Percentiles rank a stretch among this genome's conserved stretches.
These are phyloP conservation scores for Arenaria interpres DNA, from an alignment of 2,113 vertebrate species.

Conservation along the genomic window DNA sequence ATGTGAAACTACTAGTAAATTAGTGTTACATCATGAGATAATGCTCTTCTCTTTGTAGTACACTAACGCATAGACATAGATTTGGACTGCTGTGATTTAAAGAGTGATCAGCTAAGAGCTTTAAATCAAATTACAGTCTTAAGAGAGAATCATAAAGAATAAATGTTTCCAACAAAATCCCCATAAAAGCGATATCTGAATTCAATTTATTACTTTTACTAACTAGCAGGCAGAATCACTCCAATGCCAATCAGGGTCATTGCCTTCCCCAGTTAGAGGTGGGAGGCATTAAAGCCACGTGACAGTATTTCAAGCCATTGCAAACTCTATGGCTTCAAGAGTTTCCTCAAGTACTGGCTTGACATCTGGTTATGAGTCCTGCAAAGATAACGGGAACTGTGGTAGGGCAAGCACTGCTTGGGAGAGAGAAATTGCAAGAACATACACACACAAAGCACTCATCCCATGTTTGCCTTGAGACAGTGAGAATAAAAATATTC, in stretches of 20 bases:
- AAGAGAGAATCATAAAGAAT: not conserved
- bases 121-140: not conserved
- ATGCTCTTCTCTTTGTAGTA: not conserved
- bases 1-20: not conserved
- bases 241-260: not conserved
- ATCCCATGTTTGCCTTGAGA: not conserved
- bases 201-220: not conserved
- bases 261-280: not conserved
- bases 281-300: not conserved
- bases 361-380: not conserved
- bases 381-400: not conserved
- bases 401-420: not conserved
- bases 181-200: not conserved
- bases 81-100: not conserved
- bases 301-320: not conserved
- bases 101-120: not conserved
- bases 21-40: not conserved
- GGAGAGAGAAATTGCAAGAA: not conserved
- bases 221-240: not conserved
- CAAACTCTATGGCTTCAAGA: not conserved
- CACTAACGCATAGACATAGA: not conserved
- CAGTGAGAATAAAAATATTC: not conserved
- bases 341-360: not conserved
- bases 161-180: not conserved
- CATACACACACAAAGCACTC: not conserved